phyloP scores from a whole-genome alignment of 1,140 invertebrate genomes.

The Gyrodactylus salaris region DNA sequence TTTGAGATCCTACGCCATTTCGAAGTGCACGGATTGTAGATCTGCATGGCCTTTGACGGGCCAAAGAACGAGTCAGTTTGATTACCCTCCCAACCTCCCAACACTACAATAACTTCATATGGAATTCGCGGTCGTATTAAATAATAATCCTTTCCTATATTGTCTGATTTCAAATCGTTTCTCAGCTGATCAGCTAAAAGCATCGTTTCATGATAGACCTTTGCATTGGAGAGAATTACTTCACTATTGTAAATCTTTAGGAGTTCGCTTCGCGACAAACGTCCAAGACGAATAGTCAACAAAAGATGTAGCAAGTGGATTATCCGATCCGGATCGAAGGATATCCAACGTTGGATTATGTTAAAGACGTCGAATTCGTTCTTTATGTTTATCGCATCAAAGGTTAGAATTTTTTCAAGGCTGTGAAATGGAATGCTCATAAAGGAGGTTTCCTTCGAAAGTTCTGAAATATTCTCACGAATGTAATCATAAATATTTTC shows the following conservation, averaged over 20 bases:
- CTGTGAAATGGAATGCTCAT: neutral
- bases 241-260: neutral
- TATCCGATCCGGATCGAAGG: neutral
- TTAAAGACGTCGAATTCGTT: neutral
- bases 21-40: neutral
- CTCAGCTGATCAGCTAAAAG: neutral
- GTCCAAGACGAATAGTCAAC: neutral
- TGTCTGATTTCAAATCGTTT: neutral
- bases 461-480: neutral
- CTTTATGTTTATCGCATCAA: neutral
- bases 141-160: neutral
- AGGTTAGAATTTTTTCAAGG: neutral
- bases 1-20: neutral
- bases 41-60: neutral
- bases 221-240: neutral
- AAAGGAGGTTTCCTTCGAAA: neutral
- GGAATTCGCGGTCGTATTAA: slow-evolving; percentile 26
- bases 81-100: slow-evolving; percentile 28
- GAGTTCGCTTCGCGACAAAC: neutral
- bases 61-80: neutral
- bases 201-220: neutral
- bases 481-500: neutral
- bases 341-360: neutral
- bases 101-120: slow-evolving; percentile 16
- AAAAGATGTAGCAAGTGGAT: neutral